Evolutionary conservation across 2,797 vertebrate species (phyloP).

Genomic region (Tamandua tetradactyla): DNA sequence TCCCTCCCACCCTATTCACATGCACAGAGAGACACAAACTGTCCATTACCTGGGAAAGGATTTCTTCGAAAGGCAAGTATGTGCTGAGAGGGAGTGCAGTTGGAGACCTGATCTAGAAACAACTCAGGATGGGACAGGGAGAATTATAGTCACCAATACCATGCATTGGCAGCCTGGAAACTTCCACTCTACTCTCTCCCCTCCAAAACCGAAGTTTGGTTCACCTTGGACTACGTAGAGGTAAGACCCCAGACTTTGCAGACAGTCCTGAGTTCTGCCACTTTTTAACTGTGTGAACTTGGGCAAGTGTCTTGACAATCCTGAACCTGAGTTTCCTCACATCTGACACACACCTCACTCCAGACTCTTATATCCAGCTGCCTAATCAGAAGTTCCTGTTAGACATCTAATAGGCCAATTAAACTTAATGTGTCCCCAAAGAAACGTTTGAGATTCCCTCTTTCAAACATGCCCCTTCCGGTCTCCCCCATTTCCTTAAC

Average conservation of each 20-base stretch:
- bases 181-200: not conserved
- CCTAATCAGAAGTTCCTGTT: not conserved
- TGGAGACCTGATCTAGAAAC: not conserved
- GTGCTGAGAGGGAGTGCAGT: not conserved
- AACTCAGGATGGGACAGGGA: accelerated
- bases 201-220: not conserved
- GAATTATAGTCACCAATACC: not conserved
- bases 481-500: not conserved
- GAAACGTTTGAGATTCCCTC: not conserved
- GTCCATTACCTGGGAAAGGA: conserved; percentile 54
- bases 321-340: not conserved
- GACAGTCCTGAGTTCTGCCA: not conserved
- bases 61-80: conserved; percentile 61
- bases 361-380: not conserved
- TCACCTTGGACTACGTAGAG: not conserved
- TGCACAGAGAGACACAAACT: conserved; percentile 7
- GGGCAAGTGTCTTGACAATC: not conserved
- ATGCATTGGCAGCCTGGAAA: not conserved
- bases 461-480: not conserved
- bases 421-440: not conserved
- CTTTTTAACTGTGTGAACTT: not conserved
- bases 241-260: not conserved
- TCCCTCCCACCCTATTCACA: conserved; percentile 11
- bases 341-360: not conserved
- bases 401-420: not conserved